These are phyloP conservation scores for Panthera uncia DNA, from an alignment of 2,113 vertebrate species.

Conservation along the genomic window DNA sequence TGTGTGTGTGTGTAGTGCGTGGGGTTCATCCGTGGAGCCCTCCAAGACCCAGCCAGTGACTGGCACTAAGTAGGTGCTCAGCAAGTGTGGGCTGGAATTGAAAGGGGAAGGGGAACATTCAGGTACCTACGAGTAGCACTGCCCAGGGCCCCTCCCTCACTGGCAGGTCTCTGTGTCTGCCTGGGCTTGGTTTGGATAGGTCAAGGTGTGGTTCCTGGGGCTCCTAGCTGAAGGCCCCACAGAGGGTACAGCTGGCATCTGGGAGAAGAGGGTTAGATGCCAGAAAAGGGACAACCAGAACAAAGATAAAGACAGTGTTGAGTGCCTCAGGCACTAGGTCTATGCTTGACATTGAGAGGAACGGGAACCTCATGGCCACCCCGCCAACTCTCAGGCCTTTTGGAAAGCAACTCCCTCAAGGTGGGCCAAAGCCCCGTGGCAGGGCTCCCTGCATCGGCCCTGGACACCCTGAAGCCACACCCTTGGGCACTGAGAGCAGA, in stretches of 20 bases:
- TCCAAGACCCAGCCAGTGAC: neutral
- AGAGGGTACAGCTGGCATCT: neutral
- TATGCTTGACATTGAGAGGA: neutral
- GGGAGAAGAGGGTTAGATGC: neutral
- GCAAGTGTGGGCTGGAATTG: neutral
- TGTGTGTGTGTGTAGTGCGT: too few relatives aligned
- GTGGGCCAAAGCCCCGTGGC: neutral
- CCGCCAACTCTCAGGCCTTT: accelerated
- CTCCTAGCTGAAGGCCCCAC: neutral
- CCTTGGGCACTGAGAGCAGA: neutral
- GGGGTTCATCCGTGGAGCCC: neutral
- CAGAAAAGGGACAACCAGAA: neutral
- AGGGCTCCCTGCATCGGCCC: neutral
- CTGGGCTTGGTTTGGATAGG: too few relatives aligned
- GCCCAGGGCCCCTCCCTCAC: neutral
- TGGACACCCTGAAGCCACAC: neutral
- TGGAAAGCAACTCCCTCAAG: neutral
- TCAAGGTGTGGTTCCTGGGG: neutral
- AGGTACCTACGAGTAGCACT: neutral
- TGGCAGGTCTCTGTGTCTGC: neutral
- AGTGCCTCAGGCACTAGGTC: neutral
- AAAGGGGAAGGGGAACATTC: neutral
- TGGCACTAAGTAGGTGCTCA: neutral
- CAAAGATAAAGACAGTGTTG: neutral
- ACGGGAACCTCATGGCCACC: neutral